Conservation (phyloP, 2,888 invertebrate genomes). For the Cactoblastis cactorum region DNA sequence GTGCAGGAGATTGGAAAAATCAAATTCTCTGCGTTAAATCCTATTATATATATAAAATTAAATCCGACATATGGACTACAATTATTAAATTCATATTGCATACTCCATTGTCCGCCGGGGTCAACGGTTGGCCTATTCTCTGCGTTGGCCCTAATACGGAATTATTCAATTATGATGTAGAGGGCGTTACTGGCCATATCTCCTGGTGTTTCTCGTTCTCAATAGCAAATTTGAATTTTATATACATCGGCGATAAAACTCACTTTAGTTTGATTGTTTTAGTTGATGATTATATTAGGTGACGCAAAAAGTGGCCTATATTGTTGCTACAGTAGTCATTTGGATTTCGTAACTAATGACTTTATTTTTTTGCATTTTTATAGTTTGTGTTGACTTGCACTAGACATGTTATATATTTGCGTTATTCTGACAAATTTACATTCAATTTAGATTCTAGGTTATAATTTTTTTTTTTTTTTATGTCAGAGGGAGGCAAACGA, state of each 20-base stretch:
- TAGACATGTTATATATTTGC: too few species aligned
- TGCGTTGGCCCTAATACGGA: constrained; percentile 24
- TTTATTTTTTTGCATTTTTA: not conserved
- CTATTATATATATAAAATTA: not conserved
- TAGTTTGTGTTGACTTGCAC: too few species aligned
- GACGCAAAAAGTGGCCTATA: constrained; percentile 8
- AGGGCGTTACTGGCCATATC: constrained; percentile 9
- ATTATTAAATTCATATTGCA: constrained; percentile 1
- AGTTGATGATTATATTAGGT: not conserved
- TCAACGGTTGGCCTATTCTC: constrained; percentile 15
- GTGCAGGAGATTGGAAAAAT: not conserved
- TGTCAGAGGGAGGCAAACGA: too few species aligned
- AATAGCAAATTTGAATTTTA: not conserved
- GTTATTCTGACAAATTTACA: too few species aligned
- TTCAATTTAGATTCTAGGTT: too few species aligned
- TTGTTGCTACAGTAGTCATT: not conserved
- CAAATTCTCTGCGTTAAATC: not conserved
- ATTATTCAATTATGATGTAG: constrained; percentile 28
- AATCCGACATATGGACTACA: not conserved
- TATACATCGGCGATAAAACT: not conserved
- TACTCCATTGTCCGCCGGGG: not conserved
- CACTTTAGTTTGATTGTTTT: not conserved
- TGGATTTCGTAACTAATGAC: not conserved
- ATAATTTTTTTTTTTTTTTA: too few species aligned
- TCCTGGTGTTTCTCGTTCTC: not conserved